phyloP scores from a whole-genome alignment of 2,888 invertebrate species.

The Molorchus minor region DNA sequence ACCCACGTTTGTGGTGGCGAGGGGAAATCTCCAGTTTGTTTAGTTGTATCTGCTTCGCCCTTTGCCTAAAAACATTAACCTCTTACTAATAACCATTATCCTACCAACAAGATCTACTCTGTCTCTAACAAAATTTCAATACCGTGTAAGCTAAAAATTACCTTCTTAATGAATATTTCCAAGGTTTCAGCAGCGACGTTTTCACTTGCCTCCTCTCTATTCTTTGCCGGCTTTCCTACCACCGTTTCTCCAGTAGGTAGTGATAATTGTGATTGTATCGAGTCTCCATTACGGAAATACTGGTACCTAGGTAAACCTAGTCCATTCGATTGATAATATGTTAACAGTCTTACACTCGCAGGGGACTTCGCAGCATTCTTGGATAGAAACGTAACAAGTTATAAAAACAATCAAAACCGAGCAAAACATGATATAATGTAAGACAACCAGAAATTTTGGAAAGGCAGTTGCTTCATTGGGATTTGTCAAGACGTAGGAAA shows the following conservation, averaged over 20 bases:
- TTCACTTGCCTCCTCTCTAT: slow-evolving; percentile 64
- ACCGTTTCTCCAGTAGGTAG: slow-evolving; percentile 63
- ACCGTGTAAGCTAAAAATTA: slow-evolving; percentile 58
- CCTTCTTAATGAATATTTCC: slow-evolving; percentile 45
- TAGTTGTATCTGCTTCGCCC: not conserved
- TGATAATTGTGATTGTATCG: slow-evolving; percentile 61
- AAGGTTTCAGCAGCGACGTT: slow-evolving; percentile 61
- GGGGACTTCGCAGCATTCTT: slow-evolving; percentile 45
- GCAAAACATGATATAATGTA: no score
- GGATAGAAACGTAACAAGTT: slow-evolving; percentile 22
- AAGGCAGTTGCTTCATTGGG: no score
- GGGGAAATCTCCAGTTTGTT: slow-evolving; percentile 30
- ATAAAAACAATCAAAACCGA: no score
- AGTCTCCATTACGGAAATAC: slow-evolving; percentile 58
- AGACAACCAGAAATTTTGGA: no score
- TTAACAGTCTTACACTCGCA: slow-evolving; percentile 58
- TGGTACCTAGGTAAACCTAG: slow-evolving; percentile 63
- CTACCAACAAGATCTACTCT: slow-evolving; percentile 61
- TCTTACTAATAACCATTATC: slow-evolving; percentile 44
- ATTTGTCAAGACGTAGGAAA: no score
- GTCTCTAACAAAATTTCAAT: slow-evolving; percentile 64
- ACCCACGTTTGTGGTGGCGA: slow-evolving; percentile 43
- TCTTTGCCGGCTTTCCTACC: slow-evolving; percentile 62
- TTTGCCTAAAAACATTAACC: slow-evolving; percentile 32
- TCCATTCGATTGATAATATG: slow-evolving; percentile 61